These are phyloP conservation scores for Fissipunctia ypsillon DNA, from an alignment of 2,888 invertebrate species.

Conservation along the genomic window DNA sequence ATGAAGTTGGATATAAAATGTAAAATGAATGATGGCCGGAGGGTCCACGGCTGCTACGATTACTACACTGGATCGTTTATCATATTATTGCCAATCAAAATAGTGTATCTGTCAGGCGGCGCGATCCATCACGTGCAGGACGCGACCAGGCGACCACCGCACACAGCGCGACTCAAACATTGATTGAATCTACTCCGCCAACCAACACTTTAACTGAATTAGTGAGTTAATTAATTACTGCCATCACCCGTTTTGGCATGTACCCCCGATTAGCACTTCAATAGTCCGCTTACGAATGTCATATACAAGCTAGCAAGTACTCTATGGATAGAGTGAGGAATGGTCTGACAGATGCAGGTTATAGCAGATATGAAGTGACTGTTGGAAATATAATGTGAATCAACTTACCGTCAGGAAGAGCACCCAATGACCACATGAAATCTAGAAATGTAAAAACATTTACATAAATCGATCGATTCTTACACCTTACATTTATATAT, in stretches of 20 bases:
- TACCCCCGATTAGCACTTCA: conserved; percentile 77
- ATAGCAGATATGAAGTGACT: conserved; percentile 79
- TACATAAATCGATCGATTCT: conserved; percentile 90
- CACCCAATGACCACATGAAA: conserved; percentile 99
- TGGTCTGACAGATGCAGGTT: conserved; percentile 79
- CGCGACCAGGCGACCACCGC: conserved; percentile 56
- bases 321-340: conserved; percentile 66
- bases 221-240: conserved; percentile 77
- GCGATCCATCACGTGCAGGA: conserved; percentile 86
- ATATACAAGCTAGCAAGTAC: conserved; percentile 56
- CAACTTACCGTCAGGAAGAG: conserved; percentile 98
- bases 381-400: conserved; percentile 82
- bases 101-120: conserved; percentile 89
- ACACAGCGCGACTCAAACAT: conserved; percentile 70
- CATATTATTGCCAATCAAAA: conserved; percentile 91
- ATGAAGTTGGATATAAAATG: conserved; percentile 81
- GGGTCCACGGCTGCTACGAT: conserved; percentile 85
- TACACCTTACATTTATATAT: conserved; percentile 84
- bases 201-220: conserved; percentile 78
- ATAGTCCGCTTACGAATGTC: conserved; percentile 63
- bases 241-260: conserved; percentile 76
- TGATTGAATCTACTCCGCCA: conserved; percentile 78
- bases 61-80: conserved; percentile 87
- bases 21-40: conserved; percentile 85
- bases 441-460: conserved; percentile 94